Evolutionary conservation across 1,140 invertebrate species (phyloP), one percentile per base, ranked within the genome.

Genomic region (Coenobita brevimanus): DNA sequence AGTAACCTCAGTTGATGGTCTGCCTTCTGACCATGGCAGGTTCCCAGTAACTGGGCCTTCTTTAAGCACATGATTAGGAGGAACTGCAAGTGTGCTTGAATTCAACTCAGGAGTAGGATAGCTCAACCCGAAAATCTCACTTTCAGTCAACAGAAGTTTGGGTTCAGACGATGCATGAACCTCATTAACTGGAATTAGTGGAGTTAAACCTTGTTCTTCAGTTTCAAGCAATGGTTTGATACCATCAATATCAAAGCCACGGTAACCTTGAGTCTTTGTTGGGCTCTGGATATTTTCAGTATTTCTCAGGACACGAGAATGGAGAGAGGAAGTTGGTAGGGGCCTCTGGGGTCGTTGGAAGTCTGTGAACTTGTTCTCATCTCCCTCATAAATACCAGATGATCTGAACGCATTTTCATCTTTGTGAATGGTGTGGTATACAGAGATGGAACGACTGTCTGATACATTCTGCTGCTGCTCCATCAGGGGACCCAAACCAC

Each of bases 401-500:
- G 78, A 62, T n/a, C 73, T 30, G 43, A 46, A 85, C 15, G 62
- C 60, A 76, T 84, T 85, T 41, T 85, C 78, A 82, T 85, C 82
- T 62, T 30, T 41, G 0, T 76, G 76, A 13, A 78, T 46, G 17
- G 54, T 17, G 1, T 64, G 54, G 57, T 60, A 50, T 38, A 43
- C n/a, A 0, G 54, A 10, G 38, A 21, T 50, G 3, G 54, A 21
- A 54, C 73, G 62, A 36, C 30, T 67, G 21, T 73, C 76, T 46
- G 57, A 27, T 21, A 41, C 24, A 38, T 91, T 91, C 86, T 91
- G 89, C 43, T 91, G 90, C 46, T 91, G 91, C 50, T 91, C 91
- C 89, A 92, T 90, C 76, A 91, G 86, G 69, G 80, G 82, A 36
- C 90, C 86, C 41, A 91, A 82, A 46, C 90, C 90, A 90, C 91